phyloP scores from a whole-genome alignment of 2,888 invertebrate species.

The Eupithecia subfuscata region DNA sequence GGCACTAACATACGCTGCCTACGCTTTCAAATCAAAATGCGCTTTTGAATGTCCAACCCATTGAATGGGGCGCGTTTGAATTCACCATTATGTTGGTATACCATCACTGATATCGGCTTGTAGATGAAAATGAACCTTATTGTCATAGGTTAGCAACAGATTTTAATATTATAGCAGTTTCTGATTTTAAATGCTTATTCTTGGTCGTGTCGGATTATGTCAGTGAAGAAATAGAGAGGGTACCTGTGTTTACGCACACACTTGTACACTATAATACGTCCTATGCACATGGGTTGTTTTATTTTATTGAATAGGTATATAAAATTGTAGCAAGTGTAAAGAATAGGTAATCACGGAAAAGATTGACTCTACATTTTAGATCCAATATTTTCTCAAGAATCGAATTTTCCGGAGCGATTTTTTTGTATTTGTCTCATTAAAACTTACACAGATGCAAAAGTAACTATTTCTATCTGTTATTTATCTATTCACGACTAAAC shows the following conservation, averaged over 20 bases:
- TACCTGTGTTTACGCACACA: no score
- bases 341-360: not conserved
- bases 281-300: not conserved
- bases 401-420: not conserved
- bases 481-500: not conserved
- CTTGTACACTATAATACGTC: no score
- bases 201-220: no score
- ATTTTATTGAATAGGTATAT: not conserved
- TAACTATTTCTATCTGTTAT: not conserved
- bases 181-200: not conserved
- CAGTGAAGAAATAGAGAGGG: no score
- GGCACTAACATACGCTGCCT: constrained; percentile 49
- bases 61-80: constrained; percentile 76
- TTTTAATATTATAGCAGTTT: not conserved
- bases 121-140: constrained; percentile 9
- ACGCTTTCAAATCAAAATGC: constrained; percentile 57
- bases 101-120: constrained; percentile 8
- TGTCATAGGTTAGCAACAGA: not conserved
- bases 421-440: not conserved
- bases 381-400: not conserved
- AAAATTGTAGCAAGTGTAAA: not conserved
- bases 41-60: constrained; percentile 55
- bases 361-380: not conserved
- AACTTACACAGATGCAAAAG: not conserved
- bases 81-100: constrained; percentile 60